These are phyloP conservation scores for Germaria angustata DNA, from an alignment of 2,888 invertebrate genomes.

Conservation along the genomic window DNA sequence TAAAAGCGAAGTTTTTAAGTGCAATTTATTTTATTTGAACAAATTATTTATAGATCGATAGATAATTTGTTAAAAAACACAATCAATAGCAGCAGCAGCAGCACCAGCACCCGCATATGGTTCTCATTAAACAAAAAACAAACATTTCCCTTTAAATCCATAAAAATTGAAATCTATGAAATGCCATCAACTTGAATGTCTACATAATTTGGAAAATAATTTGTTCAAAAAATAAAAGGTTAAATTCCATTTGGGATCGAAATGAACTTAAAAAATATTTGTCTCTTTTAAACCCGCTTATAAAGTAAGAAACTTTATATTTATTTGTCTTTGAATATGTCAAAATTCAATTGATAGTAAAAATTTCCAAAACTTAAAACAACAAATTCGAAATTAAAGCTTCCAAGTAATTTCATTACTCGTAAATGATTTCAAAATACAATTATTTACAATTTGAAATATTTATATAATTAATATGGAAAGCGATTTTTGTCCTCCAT, in stretches of 20 bases:
- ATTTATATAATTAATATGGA: too few species aligned
- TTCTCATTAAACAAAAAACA: neutral
- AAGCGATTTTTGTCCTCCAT: too few species aligned
- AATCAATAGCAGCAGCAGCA: conserved; percentile 54
- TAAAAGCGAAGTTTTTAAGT: conserved; percentile 26
- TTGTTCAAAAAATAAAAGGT: neutral
- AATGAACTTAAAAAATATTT: neutral
- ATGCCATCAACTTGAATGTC: conserved; percentile 25
- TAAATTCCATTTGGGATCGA: neutral
- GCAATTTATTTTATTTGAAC: conserved; percentile 51
- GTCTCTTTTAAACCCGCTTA: neutral
- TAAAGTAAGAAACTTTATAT: neutral
- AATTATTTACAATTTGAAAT: too few species aligned
- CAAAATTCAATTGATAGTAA: too few species aligned
- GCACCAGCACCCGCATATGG: conserved; percentile 57
- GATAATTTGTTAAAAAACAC: conserved; percentile 46
- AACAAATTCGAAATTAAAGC: too few species aligned
- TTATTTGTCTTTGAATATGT: too few species aligned
- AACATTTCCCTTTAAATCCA: neutral
- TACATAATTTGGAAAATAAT: conserved; percentile 11
- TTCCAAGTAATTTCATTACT: too few species aligned
- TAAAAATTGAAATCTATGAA: conserved; percentile 27
- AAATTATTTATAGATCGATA: conserved; percentile 60
- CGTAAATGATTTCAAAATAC: too few species aligned
- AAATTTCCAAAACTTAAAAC: neutral